phyloP scores from a whole-genome alignment of 2,888 invertebrate genomes.

The Anorthoa munda region DNA sequence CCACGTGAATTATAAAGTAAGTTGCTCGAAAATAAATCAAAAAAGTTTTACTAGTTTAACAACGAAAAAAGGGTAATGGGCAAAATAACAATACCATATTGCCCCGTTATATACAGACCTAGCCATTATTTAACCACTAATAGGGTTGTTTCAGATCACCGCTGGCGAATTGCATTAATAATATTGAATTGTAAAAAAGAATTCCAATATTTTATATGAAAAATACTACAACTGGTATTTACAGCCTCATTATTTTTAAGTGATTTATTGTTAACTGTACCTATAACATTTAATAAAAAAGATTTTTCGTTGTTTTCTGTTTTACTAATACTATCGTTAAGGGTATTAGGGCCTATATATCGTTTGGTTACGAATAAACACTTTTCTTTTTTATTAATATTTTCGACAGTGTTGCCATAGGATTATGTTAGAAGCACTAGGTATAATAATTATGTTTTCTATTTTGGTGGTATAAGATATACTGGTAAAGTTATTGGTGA shows the following conservation, averaged over 20 bases:
- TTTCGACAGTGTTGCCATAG: neutral
- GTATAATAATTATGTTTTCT: neutral
- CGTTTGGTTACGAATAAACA: no score
- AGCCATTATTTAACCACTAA: constrained; percentile 44
- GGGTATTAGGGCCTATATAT: no score
- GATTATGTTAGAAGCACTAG: neutral
- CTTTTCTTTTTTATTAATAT: neutral
- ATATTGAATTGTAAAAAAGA: constrained; percentile 40
- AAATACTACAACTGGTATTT: neutral
- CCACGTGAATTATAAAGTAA: neutral
- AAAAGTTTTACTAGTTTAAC: neutral
- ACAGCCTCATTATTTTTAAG: constrained; percentile 21
- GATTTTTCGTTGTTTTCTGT: neutral
- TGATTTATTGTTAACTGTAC: neutral
- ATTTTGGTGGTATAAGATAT: neutral
- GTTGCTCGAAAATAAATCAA: neutral
- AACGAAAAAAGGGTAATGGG: constrained; percentile 24
- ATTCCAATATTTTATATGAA: constrained; percentile 7
- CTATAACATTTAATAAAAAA: no score
- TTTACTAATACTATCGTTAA: no score
- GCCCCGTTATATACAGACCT: neutral
- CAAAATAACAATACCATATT: constrained; percentile 25
- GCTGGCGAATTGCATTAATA: constrained; percentile 43
- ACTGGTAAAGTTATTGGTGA: neutral
- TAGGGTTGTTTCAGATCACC: constrained; percentile 42